These are phyloP conservation scores for Pavo muticus DNA, from an alignment of 2,113 vertebrate species.

Conservation along the genomic window DNA sequence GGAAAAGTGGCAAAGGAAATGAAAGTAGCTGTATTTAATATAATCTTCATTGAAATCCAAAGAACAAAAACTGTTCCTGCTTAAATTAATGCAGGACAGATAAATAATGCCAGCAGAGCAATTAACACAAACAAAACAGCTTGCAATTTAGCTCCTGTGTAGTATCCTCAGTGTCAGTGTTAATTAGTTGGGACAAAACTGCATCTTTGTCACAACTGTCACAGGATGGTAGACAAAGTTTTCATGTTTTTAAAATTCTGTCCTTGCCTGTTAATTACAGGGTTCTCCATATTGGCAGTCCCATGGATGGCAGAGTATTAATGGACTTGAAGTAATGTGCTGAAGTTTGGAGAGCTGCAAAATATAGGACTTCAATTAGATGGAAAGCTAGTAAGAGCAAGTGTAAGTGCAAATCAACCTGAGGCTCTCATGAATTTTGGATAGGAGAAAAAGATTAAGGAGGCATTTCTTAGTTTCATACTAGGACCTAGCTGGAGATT, in stretches of 20 bases:
- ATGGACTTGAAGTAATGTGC: background rate
- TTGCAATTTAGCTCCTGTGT: slow-evolving; percentile 52
- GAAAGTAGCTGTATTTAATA: slow-evolving; percentile 62
- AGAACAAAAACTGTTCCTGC: slow-evolving; percentile 42
- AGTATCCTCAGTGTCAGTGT: background rate
- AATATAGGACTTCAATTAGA: background rate
- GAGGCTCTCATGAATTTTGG: background rate
- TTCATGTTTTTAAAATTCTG: background rate
- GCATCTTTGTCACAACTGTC: slow-evolving; percentile 25
- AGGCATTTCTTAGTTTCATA: background rate
- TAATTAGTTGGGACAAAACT: slow-evolving; percentile 68
- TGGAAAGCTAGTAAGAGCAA: background rate
- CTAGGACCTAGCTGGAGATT: background rate
- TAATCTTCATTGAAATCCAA: slow-evolving; percentile 41
- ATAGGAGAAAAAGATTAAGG: background rate
- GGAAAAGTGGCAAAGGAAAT: slow-evolving; percentile 49
- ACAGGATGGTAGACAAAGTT: background rate
- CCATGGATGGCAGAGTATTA: background rate
- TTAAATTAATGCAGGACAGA: slow-evolving; percentile 58
- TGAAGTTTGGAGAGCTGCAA: background rate
- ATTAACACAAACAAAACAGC: slow-evolving; percentile 62
- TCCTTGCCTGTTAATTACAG: background rate
- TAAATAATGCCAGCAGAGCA: slow-evolving; percentile 56
- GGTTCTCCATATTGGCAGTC: background rate
- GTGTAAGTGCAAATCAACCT: background rate